A percentile compares a stretch with the other conserved stretches of the same genome.
These are phyloP conservation scores for Acanthiza pusilla DNA, from an alignment of 2,797 vertebrate genomes.

Conservation along the genomic window DNA sequence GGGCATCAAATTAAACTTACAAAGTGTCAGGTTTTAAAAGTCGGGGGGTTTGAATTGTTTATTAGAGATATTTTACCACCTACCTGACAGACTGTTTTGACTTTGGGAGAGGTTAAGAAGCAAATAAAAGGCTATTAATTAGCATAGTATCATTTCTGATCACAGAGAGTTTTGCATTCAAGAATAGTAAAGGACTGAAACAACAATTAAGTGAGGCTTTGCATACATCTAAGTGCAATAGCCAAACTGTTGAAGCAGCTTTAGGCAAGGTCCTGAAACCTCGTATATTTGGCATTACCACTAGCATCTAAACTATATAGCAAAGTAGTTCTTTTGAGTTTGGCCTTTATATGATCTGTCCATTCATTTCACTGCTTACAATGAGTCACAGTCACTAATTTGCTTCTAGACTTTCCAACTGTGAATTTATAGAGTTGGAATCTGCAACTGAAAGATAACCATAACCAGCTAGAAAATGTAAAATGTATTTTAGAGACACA, in stretches of 20 bases:
- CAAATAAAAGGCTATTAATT: background rate
- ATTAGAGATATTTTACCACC: background rate
- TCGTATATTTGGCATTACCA: background rate
- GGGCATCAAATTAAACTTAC: background rate
- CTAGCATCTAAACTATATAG: background rate
- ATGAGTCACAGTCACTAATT: background rate
- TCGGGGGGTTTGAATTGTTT: background rate
- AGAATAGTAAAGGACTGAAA: background rate
- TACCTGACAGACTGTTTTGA: background rate
- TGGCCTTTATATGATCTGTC: background rate
- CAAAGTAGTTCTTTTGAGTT: background rate
- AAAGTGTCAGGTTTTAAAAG: background rate
- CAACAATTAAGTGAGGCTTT: background rate
- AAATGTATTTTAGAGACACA: background rate
- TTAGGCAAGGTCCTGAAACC: background rate
- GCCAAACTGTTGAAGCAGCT: background rate
- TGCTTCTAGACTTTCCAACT: background rate
- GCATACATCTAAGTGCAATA: background rate
- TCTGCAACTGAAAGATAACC: background rate
- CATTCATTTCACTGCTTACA: background rate
- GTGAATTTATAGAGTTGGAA: background rate
- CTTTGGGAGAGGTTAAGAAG: background rate
- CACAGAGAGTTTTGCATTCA: background rate
- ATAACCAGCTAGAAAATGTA: background rate
- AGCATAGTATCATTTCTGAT: background rate